Base-by-base conservation (phyloP, 1,140 invertebrate genomes). In the Pseudobourletiella spinata region DNA sequence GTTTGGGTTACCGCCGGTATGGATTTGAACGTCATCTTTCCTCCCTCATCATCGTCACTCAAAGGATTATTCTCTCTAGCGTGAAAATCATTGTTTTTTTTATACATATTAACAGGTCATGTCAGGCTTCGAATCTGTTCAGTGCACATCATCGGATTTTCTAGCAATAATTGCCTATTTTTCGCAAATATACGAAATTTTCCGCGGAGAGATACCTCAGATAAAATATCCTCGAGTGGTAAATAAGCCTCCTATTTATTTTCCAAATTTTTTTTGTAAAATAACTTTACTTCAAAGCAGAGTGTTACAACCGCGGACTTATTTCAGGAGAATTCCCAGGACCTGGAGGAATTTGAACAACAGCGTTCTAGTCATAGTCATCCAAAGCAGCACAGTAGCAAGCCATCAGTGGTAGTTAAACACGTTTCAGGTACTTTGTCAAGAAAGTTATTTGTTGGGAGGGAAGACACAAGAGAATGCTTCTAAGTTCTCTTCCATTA, bases 101-200 rank as follows among this genome's bases (percentile, higher is more conserved):
- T n/a, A n/a, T n/a, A n/a, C n/a, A n/a, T n/a, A 52, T 69, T 72
- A 72, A 32, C 55, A 83, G 81, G 76, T 86, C 39, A 87, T 92
- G 84, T 85, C 82, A 25, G 88, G 84, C n/a, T 78, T 82, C 65
- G 89, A 92, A 74, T 88, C 91, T 78, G 80, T 83, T 2, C 78
- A 83, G 43, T 81, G 82, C 66, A 80, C 82, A 20, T 78, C 82
- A 39, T 83, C 86, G 11, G 89, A 93, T 73, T 85, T 85, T 69
- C 77, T 87, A 28, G 78, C 81, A 1, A 86, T 91, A 82, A 80
- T 89, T 39, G 84, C 85, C 44, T 95, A 94, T 73, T 76, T 94
- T 43, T 85, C 88, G n/a, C 87, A 91, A 79, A 82, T 94, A 65
- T 91, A 89, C 73, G 86, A 91, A 71, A 80, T 82, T 51, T 90